phyloP scores from a whole-genome alignment of 2,888 invertebrate species.

The Crepidodera aurea region DNA sequence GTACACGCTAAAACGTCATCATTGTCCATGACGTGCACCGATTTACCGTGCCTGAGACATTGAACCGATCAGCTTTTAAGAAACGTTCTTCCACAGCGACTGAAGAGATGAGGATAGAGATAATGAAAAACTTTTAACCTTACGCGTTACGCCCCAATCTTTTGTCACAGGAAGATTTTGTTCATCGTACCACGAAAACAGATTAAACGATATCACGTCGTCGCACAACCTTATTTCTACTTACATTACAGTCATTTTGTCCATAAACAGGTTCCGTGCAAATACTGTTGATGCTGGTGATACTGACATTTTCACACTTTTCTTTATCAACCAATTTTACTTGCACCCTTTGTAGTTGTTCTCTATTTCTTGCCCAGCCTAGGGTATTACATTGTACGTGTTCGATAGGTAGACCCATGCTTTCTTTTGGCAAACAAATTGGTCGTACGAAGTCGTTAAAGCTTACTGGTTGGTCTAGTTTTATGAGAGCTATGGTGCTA shows the following conservation, averaged over 20 bases:
- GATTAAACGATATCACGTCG: too few relatives aligned
- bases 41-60: too few relatives aligned
- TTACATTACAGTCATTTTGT: constrained; percentile 84
- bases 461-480: constrained; percentile 77
- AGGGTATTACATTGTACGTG: constrained; percentile 78
- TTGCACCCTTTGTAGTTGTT: constrained; percentile 82
- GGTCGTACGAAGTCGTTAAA: constrained; percentile 86
- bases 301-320: constrained; percentile 85
- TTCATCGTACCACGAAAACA: too few relatives aligned
- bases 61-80: too few relatives aligned
- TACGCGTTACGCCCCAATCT: too few relatives aligned
- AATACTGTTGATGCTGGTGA: constrained; percentile 82
- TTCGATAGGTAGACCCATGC: constrained; percentile 54
- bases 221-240: constrained; percentile 56
- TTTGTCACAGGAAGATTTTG: too few relatives aligned
- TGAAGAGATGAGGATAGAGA: too few relatives aligned
- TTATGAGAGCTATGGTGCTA: constrained; percentile 82
- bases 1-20: too few relatives aligned
- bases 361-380: constrained; percentile 86
- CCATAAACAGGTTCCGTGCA: constrained; percentile 84
- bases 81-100: too few relatives aligned
- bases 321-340: constrained; percentile 80
- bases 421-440: constrained; percentile 77
- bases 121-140: too few relatives aligned
- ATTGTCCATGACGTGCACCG: too few relatives aligned